Conservation (phyloP, 2,888 invertebrate species). For the Ophion ellenae region DNA sequence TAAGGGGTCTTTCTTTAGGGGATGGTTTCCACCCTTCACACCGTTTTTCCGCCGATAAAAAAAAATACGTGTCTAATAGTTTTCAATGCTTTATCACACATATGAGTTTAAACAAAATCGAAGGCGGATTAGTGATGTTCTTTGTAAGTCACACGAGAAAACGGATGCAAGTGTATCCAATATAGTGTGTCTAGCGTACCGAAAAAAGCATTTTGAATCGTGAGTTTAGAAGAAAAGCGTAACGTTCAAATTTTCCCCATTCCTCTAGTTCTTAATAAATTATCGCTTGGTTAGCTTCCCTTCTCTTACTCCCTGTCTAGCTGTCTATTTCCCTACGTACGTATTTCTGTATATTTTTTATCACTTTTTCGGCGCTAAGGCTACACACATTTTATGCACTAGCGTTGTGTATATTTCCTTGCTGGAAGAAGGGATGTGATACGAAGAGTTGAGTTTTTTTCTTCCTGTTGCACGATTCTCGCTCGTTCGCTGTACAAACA, state of each 20-base stretch:
- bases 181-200: slow-evolving; percentile 28
- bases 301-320: not conserved
- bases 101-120: no score
- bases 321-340: not conserved
- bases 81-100: no score
- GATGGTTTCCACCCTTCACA: no score
- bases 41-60: no score
- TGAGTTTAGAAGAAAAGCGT: slow-evolving; percentile 9
- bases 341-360: slow-evolving; percentile 34
- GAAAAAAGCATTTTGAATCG: slow-evolving; percentile 33
- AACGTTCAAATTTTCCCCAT: not conserved
- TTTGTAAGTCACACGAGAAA: slow-evolving; percentile 29
- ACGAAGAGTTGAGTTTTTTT: slow-evolving; percentile 48
- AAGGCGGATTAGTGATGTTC: no score
- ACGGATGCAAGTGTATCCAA: slow-evolving; percentile 46
- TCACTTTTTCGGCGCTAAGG: slow-evolving; percentile 35
- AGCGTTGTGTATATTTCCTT: slow-evolving; percentile 37
- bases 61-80: no score
- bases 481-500: slow-evolving; percentile 81
- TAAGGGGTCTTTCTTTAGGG: no score
- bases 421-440: slow-evolving; percentile 12
- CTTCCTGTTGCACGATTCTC: slow-evolving; percentile 47
- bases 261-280: not conserved
- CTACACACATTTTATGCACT: slow-evolving; percentile 43
- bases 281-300: not conserved